A percentile compares a stretch with the other conserved stretches of the same genome.
Conservation (phyloP, 1,140 invertebrate genomes). For the Halictus rubicundus region DNA sequence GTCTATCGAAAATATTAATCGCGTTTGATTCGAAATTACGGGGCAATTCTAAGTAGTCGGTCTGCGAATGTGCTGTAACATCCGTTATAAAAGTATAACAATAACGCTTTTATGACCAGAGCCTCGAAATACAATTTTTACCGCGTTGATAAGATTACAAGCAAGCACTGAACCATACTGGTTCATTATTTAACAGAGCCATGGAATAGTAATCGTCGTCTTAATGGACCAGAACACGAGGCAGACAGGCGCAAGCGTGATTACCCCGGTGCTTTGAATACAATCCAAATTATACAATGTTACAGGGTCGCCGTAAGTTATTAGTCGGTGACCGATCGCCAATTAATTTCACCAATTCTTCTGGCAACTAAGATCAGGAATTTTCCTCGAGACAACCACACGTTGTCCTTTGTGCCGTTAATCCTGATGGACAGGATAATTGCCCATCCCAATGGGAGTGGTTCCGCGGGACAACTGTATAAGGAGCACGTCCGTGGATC, state of each 20-base stretch:
- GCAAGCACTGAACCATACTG: no score
- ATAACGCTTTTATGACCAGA: no score
- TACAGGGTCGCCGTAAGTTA: not conserved
- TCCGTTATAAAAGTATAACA: no score
- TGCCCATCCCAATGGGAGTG: conserved; percentile 41
- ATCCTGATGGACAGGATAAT: conserved; percentile 44
- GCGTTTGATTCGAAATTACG: no score
- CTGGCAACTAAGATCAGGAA: no score
- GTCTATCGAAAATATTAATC: no score
- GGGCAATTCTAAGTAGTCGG: no score
- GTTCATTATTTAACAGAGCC: not conserved
- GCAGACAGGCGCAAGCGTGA: not conserved
- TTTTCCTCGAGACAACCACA: not conserved
- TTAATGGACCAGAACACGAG: not conserved
- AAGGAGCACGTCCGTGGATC: conserved; percentile 22
- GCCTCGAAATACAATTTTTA: no score
- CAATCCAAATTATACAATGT: not conserved
- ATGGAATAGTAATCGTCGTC: not conserved
- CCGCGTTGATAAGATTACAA: not conserved
- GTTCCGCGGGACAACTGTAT: conserved; percentile 31
- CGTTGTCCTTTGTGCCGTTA: conserved; percentile 6
- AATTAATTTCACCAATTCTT: not conserved
- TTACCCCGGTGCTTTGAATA: not conserved
- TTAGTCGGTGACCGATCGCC: not conserved
- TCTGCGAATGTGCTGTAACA: no score